Evolutionary conservation across 64 coral and sea anemone species (phyloP).

Genomic region (Montipora capricornis): DNA sequence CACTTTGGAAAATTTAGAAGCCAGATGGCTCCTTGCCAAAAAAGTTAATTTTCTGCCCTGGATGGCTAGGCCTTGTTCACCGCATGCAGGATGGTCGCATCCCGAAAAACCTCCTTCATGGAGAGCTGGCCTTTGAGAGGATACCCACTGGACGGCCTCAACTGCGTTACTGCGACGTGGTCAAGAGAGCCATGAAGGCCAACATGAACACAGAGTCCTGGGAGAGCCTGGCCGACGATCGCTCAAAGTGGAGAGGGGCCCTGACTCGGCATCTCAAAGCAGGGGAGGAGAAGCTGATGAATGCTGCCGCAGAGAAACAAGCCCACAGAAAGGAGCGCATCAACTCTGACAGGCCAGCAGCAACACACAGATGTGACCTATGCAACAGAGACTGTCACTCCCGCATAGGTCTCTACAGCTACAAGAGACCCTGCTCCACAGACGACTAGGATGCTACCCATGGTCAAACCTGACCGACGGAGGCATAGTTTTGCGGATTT

Average conservation of each 20-base stretch:
- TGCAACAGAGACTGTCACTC: not conserved
- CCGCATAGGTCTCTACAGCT: too few species aligned
- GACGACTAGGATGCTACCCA: too few species aligned
- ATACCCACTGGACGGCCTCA: not conserved
- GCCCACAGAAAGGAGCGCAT: not conserved
- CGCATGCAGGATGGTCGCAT: too few species aligned
- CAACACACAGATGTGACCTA: not conserved
- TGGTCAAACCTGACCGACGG: too few species aligned
- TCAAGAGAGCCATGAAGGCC: conserved; percentile 23
- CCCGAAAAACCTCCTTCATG: too few species aligned
- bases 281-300: conserved; percentile 5
- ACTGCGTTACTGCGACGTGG: not conserved
- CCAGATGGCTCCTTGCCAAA: conserved; percentile 58
- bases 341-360: too few species aligned
- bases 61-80: too few species aligned
- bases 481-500: too few species aligned
- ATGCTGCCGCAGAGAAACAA: not conserved
- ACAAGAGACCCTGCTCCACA: too few species aligned
- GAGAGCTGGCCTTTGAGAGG: too few species aligned
- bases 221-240: too few species aligned
- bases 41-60: conserved; percentile 36
- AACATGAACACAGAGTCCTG: not conserved
- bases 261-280: not conserved
- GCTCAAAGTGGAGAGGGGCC: not conserved
- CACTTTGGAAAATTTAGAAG: conserved; percentile 53